Conservation (phyloP, 2,797 vertebrate species). For the Channa striata region DNA sequence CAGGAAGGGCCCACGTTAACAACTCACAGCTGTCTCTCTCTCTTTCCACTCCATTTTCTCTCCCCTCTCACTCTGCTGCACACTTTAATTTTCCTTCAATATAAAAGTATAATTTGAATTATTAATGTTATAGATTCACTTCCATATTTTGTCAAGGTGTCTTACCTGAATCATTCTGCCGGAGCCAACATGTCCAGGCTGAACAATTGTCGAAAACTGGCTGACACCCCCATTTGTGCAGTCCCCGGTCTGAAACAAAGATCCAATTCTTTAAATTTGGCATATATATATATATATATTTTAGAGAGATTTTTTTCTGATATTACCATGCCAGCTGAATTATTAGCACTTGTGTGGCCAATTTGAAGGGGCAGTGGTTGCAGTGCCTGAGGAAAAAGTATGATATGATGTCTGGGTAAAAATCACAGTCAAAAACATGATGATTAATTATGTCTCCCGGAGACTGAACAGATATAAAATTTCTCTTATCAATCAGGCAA, state of each 20-base stretch:
- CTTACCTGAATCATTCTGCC: slow-evolving; percentile 68
- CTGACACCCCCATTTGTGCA: slow-evolving; percentile 71
- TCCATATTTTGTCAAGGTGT: slow-evolving; percentile 37
- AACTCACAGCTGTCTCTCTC: slow-evolving; percentile 50
- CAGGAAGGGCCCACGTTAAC: slow-evolving; percentile 42
- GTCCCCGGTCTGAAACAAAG: slow-evolving; percentile 60
- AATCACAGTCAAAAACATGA: slow-evolving; percentile 41
- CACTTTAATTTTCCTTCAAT: slow-evolving; percentile 38
- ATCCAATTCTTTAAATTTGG: no score
- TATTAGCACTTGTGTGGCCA: slow-evolving; percentile 54
- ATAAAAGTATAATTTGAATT: slow-evolving; percentile 64
- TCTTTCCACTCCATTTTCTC: slow-evolving; percentile 16
- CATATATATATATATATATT: no score
- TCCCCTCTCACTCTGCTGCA: slow-evolving; percentile 16
- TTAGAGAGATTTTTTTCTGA: background rate
- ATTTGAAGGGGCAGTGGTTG: slow-evolving; percentile 58
- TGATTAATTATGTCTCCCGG: slow-evolving; percentile 29
- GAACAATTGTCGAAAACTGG: slow-evolving; percentile 61
- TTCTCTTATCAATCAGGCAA: slow-evolving; percentile 8
- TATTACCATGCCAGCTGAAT: slow-evolving; percentile 57
- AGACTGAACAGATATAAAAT: slow-evolving; percentile 27
- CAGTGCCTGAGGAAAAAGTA: slow-evolving; percentile 70
- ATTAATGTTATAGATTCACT: slow-evolving; percentile 71
- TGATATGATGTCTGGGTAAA: slow-evolving; percentile 53
- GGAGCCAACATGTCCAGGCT: slow-evolving; percentile 39